Evolutionary conservation across 1,140 invertebrate species (phyloP).

Genomic region (Steinernema feltiae): DNA sequence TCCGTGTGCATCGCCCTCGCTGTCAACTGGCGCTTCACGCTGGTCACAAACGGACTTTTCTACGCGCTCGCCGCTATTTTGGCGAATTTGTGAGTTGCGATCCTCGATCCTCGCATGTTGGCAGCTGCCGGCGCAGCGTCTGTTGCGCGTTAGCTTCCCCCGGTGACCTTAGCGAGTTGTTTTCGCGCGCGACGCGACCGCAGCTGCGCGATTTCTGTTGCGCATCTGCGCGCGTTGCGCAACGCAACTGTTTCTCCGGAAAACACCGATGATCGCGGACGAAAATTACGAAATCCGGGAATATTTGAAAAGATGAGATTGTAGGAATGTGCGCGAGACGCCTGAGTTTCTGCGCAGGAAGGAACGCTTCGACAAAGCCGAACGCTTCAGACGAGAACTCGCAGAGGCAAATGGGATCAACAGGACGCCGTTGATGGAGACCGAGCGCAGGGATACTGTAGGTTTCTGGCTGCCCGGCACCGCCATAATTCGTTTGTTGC

Average conservation of each 20-base stretch:
- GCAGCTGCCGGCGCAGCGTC: neutral
- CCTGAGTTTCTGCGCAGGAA: neutral
- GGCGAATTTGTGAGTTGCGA: neutral
- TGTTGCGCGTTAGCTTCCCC: neutral
- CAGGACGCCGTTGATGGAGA: neutral
- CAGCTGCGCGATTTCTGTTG: conserved; percentile 3
- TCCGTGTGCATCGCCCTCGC: neutral
- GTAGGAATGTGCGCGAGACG: neutral
- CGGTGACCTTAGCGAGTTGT: conserved; percentile 8
- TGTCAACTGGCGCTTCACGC: neutral
- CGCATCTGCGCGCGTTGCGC: neutral
- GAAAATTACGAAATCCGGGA: neutral
- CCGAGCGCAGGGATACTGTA: neutral
- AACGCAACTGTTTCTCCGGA: neutral
- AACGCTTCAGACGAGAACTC: neutral
- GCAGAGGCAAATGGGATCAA: neutral
- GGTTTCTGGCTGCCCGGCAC: too few species aligned
- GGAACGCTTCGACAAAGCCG: neutral
- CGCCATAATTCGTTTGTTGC: too few species aligned
- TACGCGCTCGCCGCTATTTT: neutral
- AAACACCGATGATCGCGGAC: neutral
- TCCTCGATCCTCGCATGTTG: neutral
- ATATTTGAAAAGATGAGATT: neutral
- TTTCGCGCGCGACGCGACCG: neutral
- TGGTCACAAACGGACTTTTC: neutral